phyloP scores from a whole-genome alignment of 2,888 invertebrate genomes.

The Erebia epiphron region DNA sequence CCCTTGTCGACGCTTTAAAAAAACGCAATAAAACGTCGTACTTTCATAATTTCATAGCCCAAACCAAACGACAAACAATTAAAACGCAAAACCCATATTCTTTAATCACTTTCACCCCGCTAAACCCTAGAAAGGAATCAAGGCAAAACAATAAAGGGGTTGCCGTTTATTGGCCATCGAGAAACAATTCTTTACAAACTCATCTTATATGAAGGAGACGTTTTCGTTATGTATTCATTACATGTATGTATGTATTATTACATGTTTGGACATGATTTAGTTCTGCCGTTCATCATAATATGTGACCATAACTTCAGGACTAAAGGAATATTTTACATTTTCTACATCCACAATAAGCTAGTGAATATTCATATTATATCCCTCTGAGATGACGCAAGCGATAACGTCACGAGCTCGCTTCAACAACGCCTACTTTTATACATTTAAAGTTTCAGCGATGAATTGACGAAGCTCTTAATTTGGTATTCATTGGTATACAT shows the following conservation, averaged over 20 bases:
- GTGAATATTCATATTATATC: neutral
- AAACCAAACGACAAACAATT: neutral
- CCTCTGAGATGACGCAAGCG: slow-evolving; percentile 3
- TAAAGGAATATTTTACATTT: too few relatives aligned
- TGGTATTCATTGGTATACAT: slow-evolving; percentile 17
- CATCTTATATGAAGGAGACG: neutral
- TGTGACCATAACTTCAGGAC: too few relatives aligned
- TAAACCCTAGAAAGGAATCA: slow-evolving; percentile 1
- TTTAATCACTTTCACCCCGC: neutral
- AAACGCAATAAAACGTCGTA: neutral
- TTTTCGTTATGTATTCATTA: too few relatives aligned
- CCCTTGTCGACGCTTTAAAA: neutral
- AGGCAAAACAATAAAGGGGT: neutral
- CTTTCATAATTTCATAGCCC: neutral
- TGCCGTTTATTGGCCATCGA: slow-evolving; percentile 3
- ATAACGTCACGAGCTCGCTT: slow-evolving; percentile 1
- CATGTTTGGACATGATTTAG: neutral
- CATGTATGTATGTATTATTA: neutral
- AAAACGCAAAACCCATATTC: neutral
- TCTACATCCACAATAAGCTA: neutral
- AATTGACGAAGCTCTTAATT: neutral
- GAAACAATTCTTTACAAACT: too few relatives aligned
- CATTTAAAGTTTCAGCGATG: neutral
- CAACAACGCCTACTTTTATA: neutral
- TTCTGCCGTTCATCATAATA: neutral